Conservation (phyloP, 2,113 vertebrate species). For the Lanius collurio region DNA sequence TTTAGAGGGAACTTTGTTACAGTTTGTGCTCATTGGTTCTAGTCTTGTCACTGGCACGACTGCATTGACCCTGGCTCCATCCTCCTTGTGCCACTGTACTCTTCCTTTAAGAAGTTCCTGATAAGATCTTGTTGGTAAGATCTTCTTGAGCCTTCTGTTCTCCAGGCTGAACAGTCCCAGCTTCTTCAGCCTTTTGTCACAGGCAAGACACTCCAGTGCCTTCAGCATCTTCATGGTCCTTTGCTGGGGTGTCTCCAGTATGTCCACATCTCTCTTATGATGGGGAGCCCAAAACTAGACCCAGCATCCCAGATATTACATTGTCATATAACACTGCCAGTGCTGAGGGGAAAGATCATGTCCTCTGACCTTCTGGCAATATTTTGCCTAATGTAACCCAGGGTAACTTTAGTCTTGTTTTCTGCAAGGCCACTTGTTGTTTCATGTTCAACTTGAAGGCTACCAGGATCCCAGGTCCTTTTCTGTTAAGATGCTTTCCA, state of each 20-base stretch:
- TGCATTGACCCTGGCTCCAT: not conserved
- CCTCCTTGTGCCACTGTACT: not conserved
- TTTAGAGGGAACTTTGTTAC: not conserved
- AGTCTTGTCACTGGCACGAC: not conserved
- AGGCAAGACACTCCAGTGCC: not conserved
- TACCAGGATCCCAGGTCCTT: not conserved
- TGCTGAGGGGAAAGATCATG: not conserved
- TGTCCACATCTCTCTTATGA: not conserved
- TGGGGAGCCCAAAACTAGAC: not conserved
- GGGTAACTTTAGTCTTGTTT: not conserved
- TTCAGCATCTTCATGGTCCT: not conserved
- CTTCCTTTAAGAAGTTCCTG: not conserved
- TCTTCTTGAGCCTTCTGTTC: not conserved
- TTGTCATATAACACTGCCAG: not conserved
- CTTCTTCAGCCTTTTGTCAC: not conserved
- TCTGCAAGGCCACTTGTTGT: not conserved
- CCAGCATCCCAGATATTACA: not conserved
- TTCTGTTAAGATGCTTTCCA: not conserved
- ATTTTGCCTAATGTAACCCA: not conserved
- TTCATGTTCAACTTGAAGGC: not conserved
- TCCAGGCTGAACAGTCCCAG: not conserved
- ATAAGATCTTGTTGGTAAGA: not conserved
- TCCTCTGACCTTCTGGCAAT: not conserved
- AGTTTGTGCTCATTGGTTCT: not conserved
- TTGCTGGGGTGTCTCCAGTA: too few species aligned